Conservation (phyloP, 2,888 invertebrate genomes). For the Dinocampus coccinellae region DNA sequence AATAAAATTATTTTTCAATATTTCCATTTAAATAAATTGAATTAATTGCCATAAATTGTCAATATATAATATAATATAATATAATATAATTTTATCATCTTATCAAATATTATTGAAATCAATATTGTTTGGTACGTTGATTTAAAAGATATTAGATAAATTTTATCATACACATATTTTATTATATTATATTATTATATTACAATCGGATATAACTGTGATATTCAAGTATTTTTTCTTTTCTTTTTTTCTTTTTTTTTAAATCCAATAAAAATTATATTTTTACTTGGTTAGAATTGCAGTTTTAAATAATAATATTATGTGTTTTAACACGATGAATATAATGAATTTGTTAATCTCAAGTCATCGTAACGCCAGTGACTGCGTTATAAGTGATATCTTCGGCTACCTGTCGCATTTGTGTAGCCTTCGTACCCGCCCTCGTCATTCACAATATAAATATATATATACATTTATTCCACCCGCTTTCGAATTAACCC, state of each 20-base stretch:
- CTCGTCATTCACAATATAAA: not conserved
- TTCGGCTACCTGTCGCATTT: slow-evolving; percentile 10
- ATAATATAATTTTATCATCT: not conserved
- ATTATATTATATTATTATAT: not conserved
- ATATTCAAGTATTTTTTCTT: too few species aligned
- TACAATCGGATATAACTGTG: too few species aligned
- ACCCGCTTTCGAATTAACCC: slow-evolving; percentile 7
- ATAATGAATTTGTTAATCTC: slow-evolving; percentile 46
- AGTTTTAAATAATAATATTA: not conserved
- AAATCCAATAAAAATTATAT: too few species aligned
- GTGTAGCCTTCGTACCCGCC: not conserved
- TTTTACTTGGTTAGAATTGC: too few species aligned
- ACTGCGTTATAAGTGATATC: slow-evolving; percentile 49
- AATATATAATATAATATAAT: too few species aligned
- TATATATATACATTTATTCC: slow-evolving; percentile 18
- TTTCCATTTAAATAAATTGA: too few species aligned
- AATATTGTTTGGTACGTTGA: not conserved
- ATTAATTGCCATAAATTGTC: too few species aligned
- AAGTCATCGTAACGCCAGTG: slow-evolving; percentile 41
- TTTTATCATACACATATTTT: not conserved
- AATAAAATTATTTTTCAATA: too few species aligned
- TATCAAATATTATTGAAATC: not conserved
- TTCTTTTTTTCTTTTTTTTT: too few species aligned
- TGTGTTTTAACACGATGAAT: not conserved
- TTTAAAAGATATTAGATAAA: not conserved